Base-by-base conservation (phyloP, 2,113 vertebrate genomes). In the Pollimyrus isidori region DNA sequence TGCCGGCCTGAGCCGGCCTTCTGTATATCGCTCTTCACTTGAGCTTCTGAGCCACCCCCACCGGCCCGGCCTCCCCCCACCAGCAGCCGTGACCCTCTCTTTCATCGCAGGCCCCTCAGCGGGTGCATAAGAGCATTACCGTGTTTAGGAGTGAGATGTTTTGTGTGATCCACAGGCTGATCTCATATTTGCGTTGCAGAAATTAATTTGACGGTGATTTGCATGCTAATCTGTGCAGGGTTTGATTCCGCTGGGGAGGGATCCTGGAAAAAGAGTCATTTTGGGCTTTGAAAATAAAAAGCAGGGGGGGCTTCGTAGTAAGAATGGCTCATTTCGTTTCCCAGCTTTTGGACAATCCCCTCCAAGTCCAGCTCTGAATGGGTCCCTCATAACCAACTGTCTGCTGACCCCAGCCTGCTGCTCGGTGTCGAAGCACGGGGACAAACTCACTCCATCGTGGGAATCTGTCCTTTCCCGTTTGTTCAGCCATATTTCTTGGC, bases 161-260 rank as follows among this genome's bases (percentile, higher is more conserved):
- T 95, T 96, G 95, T 96, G 94, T 93, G 93, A 96, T 96, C 95
- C 93, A 90, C n/a, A 45, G 92, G 92, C 96, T 96, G 95, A 96
- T 95, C 96, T 96, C 95, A 95, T 94, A 95, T 96, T 96, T 95
- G 91, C 94, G 90, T 95, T 95, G 96, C 95, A 95, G 95, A 97
- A 97, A 97, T 97, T 96, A 97, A 97, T 96, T 96, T 96, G 92
- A 95, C 92, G 92, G 95, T 95, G 94, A 95, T 97, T 96, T 96
- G 95, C 96, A 96, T 96, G 95, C 95, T 97, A 97, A 98, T 97
- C 96, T 96, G 84, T 93, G 92, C 91, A 92, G 95, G 95, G 96
- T 96, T 97, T 21, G 95, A 95, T 97, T 95, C 94, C 90, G 93
- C 86, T 26, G 17, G 65, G 62, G 83, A 91, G 89, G 92, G 89